A percentile compares a stretch with the other conserved stretches of the same genome.
phyloP scores from a whole-genome alignment of 2,113 vertebrate species.

The Nothobranchius furzeri region DNA sequence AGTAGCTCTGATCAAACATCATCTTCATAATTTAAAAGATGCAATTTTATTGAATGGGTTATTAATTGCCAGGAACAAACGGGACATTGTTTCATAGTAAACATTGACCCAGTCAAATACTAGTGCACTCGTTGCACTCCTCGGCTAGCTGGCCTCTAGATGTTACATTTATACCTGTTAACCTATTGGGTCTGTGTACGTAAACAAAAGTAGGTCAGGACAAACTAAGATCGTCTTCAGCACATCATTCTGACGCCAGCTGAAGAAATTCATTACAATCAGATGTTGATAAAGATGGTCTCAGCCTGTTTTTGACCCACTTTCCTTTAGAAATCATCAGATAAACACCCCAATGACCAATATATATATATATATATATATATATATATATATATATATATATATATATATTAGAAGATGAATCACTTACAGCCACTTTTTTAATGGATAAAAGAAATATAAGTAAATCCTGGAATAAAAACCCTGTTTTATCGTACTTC shows the following conservation, averaged over 20 bases:
- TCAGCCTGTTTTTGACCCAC: constrained; percentile 1
- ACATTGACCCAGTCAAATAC: constrained; percentile 46
- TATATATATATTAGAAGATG: neutral
- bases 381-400: too few species aligned
- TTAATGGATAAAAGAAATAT: too few species aligned
- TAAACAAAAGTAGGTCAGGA: constrained; percentile 14
- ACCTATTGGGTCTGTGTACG: constrained; percentile 38
- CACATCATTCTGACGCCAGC: neutral
- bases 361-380: neutral
- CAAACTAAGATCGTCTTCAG: constrained; percentile 27
- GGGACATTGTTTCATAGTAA: constrained; percentile 22
- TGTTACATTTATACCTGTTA: constrained; percentile 37
- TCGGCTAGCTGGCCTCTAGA: constrained; percentile 13
- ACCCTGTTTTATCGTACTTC: neutral
- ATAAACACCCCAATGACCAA: neutral
- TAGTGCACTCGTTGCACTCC: constrained; percentile 47
- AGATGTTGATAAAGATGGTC: neutral
- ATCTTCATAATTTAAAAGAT: neutral
- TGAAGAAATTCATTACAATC: constrained; percentile 24
- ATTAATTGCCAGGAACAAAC: constrained; percentile 7
- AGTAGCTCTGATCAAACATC: neutral
- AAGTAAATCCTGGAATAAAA: neutral
- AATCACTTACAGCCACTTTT: too few species aligned
- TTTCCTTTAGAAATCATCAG: neutral
- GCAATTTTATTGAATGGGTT: neutral